Conservation (phyloP, 1,140 invertebrate species). For the Sycophaga agraensis region DNA sequence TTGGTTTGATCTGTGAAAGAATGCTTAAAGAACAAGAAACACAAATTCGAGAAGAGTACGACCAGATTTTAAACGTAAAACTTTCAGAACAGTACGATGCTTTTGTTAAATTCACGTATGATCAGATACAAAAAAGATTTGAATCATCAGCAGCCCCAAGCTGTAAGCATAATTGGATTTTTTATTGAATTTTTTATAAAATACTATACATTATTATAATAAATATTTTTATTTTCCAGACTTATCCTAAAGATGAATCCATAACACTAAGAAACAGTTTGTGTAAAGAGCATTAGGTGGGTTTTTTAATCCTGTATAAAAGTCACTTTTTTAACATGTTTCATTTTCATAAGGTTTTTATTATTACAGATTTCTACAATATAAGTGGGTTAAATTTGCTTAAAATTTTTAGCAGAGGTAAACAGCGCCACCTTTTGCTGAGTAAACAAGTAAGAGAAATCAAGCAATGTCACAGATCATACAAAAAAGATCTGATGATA, state of each 20-base stretch:
- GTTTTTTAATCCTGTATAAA: conserved; percentile 10
- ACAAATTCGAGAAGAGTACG: conserved; percentile 89
- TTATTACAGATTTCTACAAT: conserved; percentile 43
- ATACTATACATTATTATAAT: no score
- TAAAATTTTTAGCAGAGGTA: conserved; percentile 34
- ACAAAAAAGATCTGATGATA: conserved; percentile 29
- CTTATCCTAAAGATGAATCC: conserved; percentile 41
- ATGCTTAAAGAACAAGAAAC: conserved; percentile 92
- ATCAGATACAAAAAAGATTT: conserved; percentile 91
- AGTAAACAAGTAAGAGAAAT: conserved; percentile 20
- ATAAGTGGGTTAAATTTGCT: conserved; percentile 40
- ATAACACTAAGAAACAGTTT: conserved; percentile 49
- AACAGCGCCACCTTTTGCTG: conserved; percentile 22
- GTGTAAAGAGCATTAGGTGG: conserved; percentile 53
- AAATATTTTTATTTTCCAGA: conserved; percentile 15
- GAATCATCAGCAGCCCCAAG: conserved; percentile 66
- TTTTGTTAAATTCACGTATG: conserved; percentile 96
- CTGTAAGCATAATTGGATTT: conserved; percentile 66
- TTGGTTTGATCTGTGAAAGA: conserved; percentile 91
- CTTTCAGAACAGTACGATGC: conserved; percentile 96
- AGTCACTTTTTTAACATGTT: neutral
- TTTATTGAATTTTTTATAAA: no score
- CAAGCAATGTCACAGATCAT: conserved; percentile 25
- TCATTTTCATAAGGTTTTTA: conserved; percentile 10
- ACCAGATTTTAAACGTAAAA: conserved; percentile 86